Base-by-base conservation (phyloP, 92 coral and sea anemone species). In the Chrysogorgia sp. region DNA sequence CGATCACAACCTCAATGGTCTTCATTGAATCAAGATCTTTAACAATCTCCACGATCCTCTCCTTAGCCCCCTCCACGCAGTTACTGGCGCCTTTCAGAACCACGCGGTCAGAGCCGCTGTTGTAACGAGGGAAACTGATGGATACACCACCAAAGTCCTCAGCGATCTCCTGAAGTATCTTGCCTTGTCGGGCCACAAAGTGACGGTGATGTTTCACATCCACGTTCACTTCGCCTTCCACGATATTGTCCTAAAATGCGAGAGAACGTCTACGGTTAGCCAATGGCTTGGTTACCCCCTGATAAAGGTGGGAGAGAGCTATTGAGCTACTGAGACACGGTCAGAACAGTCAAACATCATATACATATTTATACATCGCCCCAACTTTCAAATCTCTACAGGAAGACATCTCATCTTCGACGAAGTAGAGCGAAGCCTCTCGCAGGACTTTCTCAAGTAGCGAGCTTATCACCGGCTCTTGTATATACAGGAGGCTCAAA, bases 1-100 rank as follows among this genome's bases (percentile, higher is more conserved):
- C 59, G 22, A 96, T 89, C 30, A 87, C 88, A 22, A 90, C 91
- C 53, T 91, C 97, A 43, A 96, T 87, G 40, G 97, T 83, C 49
- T 90, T 87, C 99, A 96, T 92, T 13, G 99, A 91, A 3, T 96
- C 97, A 40, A 96, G 86, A 63, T 91, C 96, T 12, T 66, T 85
- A 19, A 92, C 99, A n/a, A 96, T 87, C 63, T 96, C 99, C 71
- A 96, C 68, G 87, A 96, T 92, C 52, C 97, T 87, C 41, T 88
- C 84, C 79, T 92, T 94, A 77, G 99, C 99, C 8, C 92, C 97
- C 34, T 92, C 99, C 2, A 96, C 91, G 66, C 99, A 96, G 60
- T 96, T 96, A 57, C 90, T 96, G 30, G 99, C 99, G 0, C 99
- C 99, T 40, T 96, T 96, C 20, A 96, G 85, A 32, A 96, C 99